Evolutionary conservation across 1,140 invertebrate species (phyloP), one percentile per base, ranked within the genome.

Genomic region (Anagrus nilaparvatae): DNA sequence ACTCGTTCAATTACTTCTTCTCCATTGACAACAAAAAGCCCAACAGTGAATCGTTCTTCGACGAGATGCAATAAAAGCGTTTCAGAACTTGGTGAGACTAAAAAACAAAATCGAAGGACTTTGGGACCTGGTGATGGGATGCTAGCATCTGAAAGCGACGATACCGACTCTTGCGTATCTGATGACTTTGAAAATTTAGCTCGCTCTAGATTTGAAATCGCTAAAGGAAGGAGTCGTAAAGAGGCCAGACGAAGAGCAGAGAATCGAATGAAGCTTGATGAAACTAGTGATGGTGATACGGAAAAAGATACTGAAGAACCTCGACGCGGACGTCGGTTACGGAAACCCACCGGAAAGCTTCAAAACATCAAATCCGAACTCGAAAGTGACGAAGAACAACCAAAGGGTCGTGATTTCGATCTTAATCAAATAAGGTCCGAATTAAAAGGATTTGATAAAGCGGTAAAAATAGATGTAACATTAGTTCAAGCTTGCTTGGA

Each of bases 341-440:
- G 63, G 24, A 53, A 56, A 34, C 56, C 53, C 0, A 43, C 55
- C 1, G 54, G 47, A 1, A 67, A 68, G 28, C 44, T 56, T 2
- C 57, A 58, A 10, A 37, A 41, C 6, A 48, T 59, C 1, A 65
- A 65, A 37, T 62, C 59, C 0, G 63, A 67, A 20, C 57, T 58
- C 3, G 66, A 65, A 12, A 69, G 63, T 9, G 63, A 63, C 8
- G 59, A 67, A 7, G 63, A 65, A 8, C 60, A 63, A 36, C 66
- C 75, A 0, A 80, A 79, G 48, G 79, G 80, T 12, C 67, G 81
- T 4, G 82, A 85, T 56, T 87, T 85, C 53, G 84, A 88, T 66
- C 66, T 88, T 2, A 85, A 83, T 63, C 81, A 87, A 66, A 87
- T 88, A 43, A 66, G 84, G 48, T 86, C 82, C 0, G 85, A 89